Conservation (phyloP, 1,140 invertebrate species). For the Drosophila tani region DNA sequence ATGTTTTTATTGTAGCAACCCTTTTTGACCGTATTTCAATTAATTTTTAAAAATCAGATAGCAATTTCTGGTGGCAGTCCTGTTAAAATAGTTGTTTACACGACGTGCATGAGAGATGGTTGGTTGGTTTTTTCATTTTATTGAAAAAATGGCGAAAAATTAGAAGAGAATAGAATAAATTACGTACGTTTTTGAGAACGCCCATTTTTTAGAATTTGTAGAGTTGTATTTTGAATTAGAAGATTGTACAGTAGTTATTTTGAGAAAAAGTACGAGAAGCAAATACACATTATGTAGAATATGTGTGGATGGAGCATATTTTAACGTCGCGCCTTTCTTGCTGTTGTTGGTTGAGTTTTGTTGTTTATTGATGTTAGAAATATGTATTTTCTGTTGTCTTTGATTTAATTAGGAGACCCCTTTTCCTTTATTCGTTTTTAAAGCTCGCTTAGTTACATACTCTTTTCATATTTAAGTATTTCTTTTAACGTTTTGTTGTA, state of each 20-base stretch:
- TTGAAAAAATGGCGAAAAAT: not conserved
- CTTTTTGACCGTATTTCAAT: not conserved
- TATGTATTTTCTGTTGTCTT: not conserved
- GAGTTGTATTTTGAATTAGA: conserved; percentile 4
- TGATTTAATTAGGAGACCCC: not conserved
- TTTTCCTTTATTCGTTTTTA: not conserved
- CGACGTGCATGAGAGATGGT: not conserved
- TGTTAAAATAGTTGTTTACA: not conserved
- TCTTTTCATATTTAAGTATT: not conserved
- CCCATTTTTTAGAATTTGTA: not conserved
- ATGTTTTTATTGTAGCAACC: not conserved
- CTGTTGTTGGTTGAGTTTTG: not conserved
- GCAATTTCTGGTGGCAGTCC: not conserved
- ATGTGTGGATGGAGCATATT: not conserved
- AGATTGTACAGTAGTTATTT: not conserved
- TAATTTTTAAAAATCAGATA: not conserved
- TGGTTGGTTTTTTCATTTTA: not conserved
- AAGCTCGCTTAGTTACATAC: not conserved
- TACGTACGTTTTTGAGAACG: conserved; percentile 14
- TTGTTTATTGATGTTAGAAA: not conserved
- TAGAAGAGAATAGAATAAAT: conserved; percentile 1
- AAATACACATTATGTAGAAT: not conserved
- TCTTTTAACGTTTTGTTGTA: not conserved
- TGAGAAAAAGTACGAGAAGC: not conserved
- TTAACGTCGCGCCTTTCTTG: not conserved